Percentiles rank a stretch among this genome's conserved stretches.
Conservation (phyloP, 2,113 vertebrate genomes). For the Pangasianodon gigas region DNA sequence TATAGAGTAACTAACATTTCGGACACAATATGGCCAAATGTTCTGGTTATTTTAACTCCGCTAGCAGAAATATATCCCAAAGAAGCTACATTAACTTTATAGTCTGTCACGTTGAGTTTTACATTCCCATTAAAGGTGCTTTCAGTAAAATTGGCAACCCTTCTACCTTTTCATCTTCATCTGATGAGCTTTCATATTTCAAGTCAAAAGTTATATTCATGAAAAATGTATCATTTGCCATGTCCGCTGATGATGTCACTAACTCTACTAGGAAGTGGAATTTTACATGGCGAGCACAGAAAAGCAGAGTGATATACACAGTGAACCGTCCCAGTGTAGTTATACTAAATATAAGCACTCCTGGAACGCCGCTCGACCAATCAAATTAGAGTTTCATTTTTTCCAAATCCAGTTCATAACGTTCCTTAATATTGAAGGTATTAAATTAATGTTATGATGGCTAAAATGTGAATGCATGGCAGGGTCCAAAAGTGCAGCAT, state of each 20-base stretch:
- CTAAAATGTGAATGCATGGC: too few relatives aligned
- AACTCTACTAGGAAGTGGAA: not conserved
- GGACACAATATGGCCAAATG: not conserved
- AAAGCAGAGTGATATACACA: not conserved
- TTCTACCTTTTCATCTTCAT: not conserved
- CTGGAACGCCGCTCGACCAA: too few relatives aligned
- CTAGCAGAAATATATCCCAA: not conserved
- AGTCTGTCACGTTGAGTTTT: not conserved
- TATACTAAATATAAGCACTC: not conserved
- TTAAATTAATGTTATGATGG: not conserved
- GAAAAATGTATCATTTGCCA: not conserved
- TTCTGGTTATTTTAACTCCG: not conserved
- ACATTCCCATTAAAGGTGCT: not conserved
- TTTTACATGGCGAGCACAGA: not conserved
- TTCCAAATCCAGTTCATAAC: not conserved
- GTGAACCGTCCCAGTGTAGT: not conserved
- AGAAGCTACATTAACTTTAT: not conserved
- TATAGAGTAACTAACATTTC: not conserved
- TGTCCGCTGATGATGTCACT: not conserved
- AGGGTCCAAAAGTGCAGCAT: not conserved
- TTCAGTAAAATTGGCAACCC: not conserved
- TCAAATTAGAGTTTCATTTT: not conserved
- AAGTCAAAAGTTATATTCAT: not conserved
- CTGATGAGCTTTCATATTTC: not conserved
- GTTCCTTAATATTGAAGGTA: not conserved